Conservation (phyloP, 2,888 invertebrate species). For the Macaria notata region DNA sequence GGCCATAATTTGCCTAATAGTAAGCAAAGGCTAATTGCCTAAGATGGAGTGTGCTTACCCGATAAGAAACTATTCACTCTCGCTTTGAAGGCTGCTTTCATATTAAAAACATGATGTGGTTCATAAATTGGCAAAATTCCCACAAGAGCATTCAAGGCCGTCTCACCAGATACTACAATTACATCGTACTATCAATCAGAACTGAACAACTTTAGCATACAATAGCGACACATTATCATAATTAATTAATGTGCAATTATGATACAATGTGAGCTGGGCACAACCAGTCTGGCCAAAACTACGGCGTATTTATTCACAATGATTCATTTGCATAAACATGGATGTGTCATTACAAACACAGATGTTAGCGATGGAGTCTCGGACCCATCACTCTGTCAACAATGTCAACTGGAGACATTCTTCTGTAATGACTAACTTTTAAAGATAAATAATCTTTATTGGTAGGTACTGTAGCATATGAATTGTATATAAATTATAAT, state of each 20-base stretch:
- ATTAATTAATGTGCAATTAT: conserved; percentile 43
- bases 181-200: conserved; percentile 23
- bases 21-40: too few species aligned
- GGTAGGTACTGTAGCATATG: too few species aligned
- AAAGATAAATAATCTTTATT: too few species aligned
- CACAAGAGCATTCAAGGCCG: too few species aligned
- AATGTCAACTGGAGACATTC: conserved; percentile 32
- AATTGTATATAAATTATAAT: too few species aligned
- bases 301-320: conserved; percentile 39
- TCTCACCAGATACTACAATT: not conserved
- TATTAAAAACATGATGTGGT: too few species aligned
- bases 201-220: conserved; percentile 14
- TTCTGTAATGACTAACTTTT: conserved; percentile 44
- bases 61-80: too few species aligned
- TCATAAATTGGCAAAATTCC: too few species aligned
- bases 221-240: conserved; percentile 38
- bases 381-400: conserved; percentile 35
- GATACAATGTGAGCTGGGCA: conserved; percentile 31
- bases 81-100: too few species aligned
- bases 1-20: too few species aligned
- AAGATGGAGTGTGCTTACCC: too few species aligned
- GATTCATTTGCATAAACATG: conserved; percentile 56
- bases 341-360: conserved; percentile 54
- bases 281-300: conserved; percentile 34
- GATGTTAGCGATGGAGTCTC: conserved; percentile 45